Conservation (phyloP, 1,140 invertebrate species). For the Mamestra configurata region DNA sequence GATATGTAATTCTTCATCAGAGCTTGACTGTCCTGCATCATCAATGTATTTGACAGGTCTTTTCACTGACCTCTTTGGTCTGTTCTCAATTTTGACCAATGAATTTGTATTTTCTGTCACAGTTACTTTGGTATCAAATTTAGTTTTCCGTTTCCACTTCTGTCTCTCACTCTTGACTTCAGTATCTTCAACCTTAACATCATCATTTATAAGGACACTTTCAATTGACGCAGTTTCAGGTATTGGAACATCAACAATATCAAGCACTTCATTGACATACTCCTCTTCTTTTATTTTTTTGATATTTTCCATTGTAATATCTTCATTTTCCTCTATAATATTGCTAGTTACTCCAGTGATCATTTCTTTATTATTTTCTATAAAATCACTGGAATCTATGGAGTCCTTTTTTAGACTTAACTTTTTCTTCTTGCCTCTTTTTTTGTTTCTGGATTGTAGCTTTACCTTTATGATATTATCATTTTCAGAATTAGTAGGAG, state of each 20-base stretch:
- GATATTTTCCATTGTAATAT: not conserved
- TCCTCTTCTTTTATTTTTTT: not conserved
- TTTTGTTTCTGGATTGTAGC: constrained; percentile 67
- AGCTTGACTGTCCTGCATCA: constrained; percentile 71
- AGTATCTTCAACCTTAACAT: not conserved
- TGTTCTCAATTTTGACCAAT: constrained; percentile 54
- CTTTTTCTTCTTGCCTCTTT: constrained; percentile 70
- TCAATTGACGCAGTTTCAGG: not conserved
- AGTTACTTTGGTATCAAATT: constrained; percentile 13
- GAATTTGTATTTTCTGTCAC: constrained; percentile 50
- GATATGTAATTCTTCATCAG: constrained; percentile 82
- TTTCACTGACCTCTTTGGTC: constrained; percentile 77
- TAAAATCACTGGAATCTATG: not conserved
- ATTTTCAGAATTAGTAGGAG: constrained; percentile 53
- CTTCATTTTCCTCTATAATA: not conserved
- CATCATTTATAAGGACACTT: not conserved
- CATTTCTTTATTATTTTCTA: constrained; percentile 3
- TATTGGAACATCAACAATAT: not conserved
- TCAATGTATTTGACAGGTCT: constrained; percentile 82
- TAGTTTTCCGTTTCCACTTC: constrained; percentile 57
- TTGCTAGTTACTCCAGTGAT: not conserved
- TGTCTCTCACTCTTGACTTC: constrained; percentile 45
- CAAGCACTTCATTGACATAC: not conserved
- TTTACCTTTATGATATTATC: constrained; percentile 75
- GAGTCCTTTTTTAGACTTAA: constrained; percentile 50